Percentiles rank a stretch among this genome's conserved stretches.
phyloP scores from a whole-genome alignment of 2,888 invertebrate species.

The Eupithecia exiguata region DNA sequence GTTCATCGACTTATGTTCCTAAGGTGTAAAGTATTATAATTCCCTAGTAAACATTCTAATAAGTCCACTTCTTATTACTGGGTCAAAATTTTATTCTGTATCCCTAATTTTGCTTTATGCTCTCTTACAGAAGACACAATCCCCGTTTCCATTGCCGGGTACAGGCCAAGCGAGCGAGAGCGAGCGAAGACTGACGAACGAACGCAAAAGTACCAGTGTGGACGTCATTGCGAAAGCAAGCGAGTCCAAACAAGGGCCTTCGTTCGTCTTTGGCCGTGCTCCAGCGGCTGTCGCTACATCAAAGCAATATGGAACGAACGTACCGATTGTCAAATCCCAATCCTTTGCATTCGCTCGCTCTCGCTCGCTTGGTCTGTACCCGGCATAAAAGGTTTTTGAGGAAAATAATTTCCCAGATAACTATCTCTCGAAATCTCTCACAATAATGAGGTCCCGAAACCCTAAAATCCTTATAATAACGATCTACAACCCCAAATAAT shows the following conservation, averaged over 20 bases:
- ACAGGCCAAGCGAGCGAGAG: too few species aligned
- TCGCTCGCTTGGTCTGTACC: too few species aligned
- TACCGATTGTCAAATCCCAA: too few species aligned
- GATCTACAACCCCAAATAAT: slow-evolving; percentile 22
- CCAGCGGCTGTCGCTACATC: too few species aligned
- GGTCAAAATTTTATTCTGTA: neutral
- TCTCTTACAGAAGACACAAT: neutral
- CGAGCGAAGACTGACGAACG: too few species aligned
- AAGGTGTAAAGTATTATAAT: neutral
- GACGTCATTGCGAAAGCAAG: too few species aligned
- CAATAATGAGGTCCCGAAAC: slow-evolving; percentile 10
- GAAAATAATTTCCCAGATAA: neutral
- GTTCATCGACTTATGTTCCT: neutral
- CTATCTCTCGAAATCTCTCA: neutral
- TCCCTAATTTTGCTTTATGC: neutral
- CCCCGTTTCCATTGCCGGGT: too few species aligned
- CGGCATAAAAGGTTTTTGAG: neutral
- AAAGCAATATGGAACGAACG: too few species aligned
- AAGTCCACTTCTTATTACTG: neutral
- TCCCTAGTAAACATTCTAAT: neutral
- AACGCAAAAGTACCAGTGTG: too few species aligned
- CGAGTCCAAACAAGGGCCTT: too few species aligned
- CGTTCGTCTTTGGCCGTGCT: too few species aligned
- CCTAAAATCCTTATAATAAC: slow-evolving; percentile 5
- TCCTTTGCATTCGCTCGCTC: too few species aligned